Conservation (phyloP, 2,888 invertebrate genomes). For the Lobophora halterata region DNA sequence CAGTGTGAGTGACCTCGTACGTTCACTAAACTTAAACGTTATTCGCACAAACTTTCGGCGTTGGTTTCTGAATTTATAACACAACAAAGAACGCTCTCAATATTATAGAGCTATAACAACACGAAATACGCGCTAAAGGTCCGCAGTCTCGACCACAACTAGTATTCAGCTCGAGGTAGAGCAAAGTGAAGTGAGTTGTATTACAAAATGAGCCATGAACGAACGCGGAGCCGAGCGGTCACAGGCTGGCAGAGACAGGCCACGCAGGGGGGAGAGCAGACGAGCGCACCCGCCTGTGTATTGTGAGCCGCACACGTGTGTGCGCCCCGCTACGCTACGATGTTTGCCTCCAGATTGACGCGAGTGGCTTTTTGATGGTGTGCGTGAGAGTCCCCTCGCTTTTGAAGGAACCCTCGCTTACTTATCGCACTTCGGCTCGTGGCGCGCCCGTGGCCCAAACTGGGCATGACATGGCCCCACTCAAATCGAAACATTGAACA, state of each 20-base stretch:
- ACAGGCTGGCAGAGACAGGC: conserved; percentile 40
- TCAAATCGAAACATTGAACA: conserved; percentile 3
- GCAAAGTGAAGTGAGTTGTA: conserved; percentile 53
- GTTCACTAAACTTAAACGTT: conserved; percentile 50
- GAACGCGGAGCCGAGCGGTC: conserved; percentile 40
- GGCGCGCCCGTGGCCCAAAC: conserved; percentile 19
- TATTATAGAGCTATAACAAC: conserved; percentile 23
- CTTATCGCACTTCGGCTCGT: conserved; percentile 12
- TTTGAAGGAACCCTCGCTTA: conserved; percentile 28
- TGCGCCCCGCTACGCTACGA: conserved; percentile 39
- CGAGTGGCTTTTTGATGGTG: conserved; percentile 35
- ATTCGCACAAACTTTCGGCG: conserved; percentile 41
- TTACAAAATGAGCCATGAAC: conserved; percentile 57
- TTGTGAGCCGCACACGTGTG: conserved; percentile 57
- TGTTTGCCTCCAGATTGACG: conserved; percentile 42
- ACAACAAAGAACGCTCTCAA: conserved; percentile 54
- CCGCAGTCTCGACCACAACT: conserved; percentile 62
- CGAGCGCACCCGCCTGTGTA: conserved; percentile 39
- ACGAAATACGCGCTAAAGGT: conserved; percentile 45
- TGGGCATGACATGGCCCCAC: conserved; percentile 22
- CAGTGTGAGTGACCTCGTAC: conserved; percentile 53
- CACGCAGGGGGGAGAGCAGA: conserved; percentile 23
- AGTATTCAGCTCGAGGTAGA: conserved; percentile 37
- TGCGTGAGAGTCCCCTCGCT: conserved; percentile 49
- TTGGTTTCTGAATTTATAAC: conserved; percentile 38